Base-by-base conservation (phyloP, 2,113 vertebrate species). In the Oceanodroma tethys region DNA sequence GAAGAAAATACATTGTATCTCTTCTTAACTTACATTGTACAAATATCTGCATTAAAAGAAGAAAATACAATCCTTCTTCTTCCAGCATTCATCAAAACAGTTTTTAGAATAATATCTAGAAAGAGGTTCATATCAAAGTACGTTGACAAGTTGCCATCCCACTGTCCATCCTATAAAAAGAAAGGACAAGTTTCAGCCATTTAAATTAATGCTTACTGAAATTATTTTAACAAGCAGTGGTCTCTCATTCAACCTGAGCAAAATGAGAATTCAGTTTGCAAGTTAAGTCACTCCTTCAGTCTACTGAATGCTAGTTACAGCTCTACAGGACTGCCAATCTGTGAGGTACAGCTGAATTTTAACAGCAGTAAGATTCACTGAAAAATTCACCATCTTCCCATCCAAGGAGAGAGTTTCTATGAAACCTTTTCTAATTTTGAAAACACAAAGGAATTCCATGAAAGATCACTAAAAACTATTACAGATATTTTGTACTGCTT, bases 41-140 rank as follows among this genome's bases (percentile, higher is more conserved):
- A 99, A 95, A 99, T 97, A 93, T 99, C 99, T 10, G 99, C 99
- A 97, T 99, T 98, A 94, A 99, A 99, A 83, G 98, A 99, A 90
- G 99, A 99, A 98, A 99, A 99, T 20, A 99, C 97, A 59, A 99
- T 98, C 84, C 99, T 99, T 82, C 99, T 98, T 14, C 91, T 97
- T 73, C 99, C 99, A 84, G 99, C 99, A 94, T 98, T 99, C 96
- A 99, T 97, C 93, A 99, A 97, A 86, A 99, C 98, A 26, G 99
- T 99, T 92, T 99, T 99, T 93, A 99, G 97, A 94, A 99, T 96
- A 72, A 99, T 98, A 97, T 99, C 99, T 81, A 99, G 96, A 94
- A 98, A 99, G 42, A 98, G 70, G 87, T 99, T 99, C 99, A 99
- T 99, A 97, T 99, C 99, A 98, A 99, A 99, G 92, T 99, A 99